Conservation (phyloP, 2,797 vertebrate species). For the Gorsachius magnificus region DNA sequence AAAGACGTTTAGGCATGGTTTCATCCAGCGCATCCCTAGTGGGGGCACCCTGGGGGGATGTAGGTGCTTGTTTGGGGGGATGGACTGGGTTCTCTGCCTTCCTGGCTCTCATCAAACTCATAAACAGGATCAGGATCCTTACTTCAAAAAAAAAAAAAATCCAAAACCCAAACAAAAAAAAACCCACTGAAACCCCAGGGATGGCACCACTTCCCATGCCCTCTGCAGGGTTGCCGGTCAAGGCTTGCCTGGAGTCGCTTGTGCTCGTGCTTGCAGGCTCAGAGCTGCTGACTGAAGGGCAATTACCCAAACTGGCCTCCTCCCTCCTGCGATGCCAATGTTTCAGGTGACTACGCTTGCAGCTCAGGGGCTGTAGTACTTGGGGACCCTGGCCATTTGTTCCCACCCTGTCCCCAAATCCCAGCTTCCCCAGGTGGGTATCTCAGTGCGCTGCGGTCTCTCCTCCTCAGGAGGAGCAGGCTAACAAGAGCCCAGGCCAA, state of each 20-base stretch:
- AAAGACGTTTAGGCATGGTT: accelerated
- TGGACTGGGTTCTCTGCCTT: accelerated
- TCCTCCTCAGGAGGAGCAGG: background rate
- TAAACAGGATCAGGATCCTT: background rate
- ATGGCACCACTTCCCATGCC: accelerated
- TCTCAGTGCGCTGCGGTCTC: too few species aligned
- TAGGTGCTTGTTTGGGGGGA: accelerated
- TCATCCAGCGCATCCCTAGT: accelerated
- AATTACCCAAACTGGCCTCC: accelerated
- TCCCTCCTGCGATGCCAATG: accelerated
- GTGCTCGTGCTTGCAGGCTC: background rate
- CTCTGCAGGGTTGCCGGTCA: background rate
- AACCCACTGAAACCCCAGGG: too few species aligned
- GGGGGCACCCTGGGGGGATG: too few species aligned
- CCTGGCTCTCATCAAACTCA: background rate
- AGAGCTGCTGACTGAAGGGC: background rate
- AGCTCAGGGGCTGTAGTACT: background rate
- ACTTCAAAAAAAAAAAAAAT: background rate
- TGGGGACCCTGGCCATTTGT: background rate
- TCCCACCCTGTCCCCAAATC: too few species aligned
- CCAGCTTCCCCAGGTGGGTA: accelerated
- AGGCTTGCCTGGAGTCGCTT: accelerated
- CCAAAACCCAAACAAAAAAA: too few species aligned
- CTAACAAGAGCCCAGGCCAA: background rate
- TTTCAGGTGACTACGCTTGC: accelerated